Conservation (phyloP, 2,113 vertebrate species). For the Platanista minor region DNA sequence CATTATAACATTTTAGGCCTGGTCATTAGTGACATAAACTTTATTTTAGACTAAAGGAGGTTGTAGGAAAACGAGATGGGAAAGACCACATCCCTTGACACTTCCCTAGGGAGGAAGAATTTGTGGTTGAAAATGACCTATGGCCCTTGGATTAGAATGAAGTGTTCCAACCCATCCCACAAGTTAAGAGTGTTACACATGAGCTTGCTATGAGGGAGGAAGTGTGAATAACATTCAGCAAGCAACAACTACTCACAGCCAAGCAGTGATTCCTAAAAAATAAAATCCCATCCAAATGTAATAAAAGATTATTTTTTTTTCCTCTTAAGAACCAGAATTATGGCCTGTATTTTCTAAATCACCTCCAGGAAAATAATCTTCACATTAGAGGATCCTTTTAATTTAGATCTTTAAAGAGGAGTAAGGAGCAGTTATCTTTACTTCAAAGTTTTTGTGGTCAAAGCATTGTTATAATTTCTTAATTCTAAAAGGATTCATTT, state of each 20-base stretch:
- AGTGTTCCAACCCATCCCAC: slow-evolving; percentile 45
- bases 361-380: slow-evolving; percentile 67
- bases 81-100: slow-evolving; percentile 39
- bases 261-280: slow-evolving; percentile 72
- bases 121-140: slow-evolving; percentile 50
- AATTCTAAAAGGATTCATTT: background rate
- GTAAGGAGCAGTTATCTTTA: slow-evolving; percentile 26
- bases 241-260: slow-evolving; percentile 56
- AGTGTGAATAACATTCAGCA: slow-evolving; percentile 51
- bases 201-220: slow-evolving; percentile 49
- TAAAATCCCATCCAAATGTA: slow-evolving; percentile 69
- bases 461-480: slow-evolving; percentile 41
- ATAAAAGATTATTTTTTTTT: slow-evolving; percentile 69
- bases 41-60: background rate
- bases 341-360: slow-evolving; percentile 67
- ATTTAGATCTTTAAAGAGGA: slow-evolving; percentile 56
- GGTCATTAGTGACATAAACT: background rate
- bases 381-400: slow-evolving; percentile 54
- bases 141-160: slow-evolving; percentile 46
- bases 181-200: slow-evolving; percentile 28
- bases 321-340: slow-evolving; percentile 65
- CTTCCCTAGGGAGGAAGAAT: slow-evolving; percentile 39
- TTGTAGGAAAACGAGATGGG: background rate
- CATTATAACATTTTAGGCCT: background rate
- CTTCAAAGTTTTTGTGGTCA: slow-evolving; percentile 38